These are phyloP conservation scores for Pristionchus entomophagus DNA, from an alignment of 2,888 invertebrate genomes.

Conservation along the genomic window DNA sequence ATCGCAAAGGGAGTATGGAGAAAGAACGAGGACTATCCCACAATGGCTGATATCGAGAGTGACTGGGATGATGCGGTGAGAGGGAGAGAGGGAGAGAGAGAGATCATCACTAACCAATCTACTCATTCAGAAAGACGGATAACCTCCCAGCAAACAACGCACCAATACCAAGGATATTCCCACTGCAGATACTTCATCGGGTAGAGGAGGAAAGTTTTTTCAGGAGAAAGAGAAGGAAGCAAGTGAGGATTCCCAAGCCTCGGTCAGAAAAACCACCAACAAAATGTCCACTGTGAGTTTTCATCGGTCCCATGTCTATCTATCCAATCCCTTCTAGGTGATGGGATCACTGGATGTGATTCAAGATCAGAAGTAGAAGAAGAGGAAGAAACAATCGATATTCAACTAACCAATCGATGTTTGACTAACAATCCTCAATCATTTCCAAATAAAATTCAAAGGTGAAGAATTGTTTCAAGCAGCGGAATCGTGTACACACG, in stretches of 20 bases:
- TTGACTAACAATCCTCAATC: slow-evolving; percentile 17
- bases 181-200: not conserved
- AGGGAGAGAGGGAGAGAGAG: not conserved
- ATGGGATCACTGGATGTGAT: not conserved
- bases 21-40: slow-evolving; percentile 16
- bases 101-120: not conserved
- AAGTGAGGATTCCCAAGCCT: not conserved
- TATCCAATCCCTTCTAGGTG: not conserved
- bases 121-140: slow-evolving; percentile 18
- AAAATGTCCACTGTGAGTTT: not conserved
- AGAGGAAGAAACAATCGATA: not conserved
- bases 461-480: not conserved
- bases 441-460: slow-evolving; percentile 36
- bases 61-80: slow-evolving; percentile 31
- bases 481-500: not conserved
- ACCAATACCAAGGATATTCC: slow-evolving; percentile 7
- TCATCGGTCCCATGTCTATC: too few relatives aligned
- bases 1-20: slow-evolving; percentile 8
- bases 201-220: not conserved
- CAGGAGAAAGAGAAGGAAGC: not conserved
- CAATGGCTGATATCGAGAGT: slow-evolving; percentile 32
- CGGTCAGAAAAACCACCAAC: not conserved
- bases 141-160: not conserved
- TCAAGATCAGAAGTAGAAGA: slow-evolving; percentile 31
- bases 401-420: too few relatives aligned